Evolutionary conservation across 2,113 vertebrate genomes (phyloP), one percentile per base, ranked within the genome.

Genomic region (Hippocampus comes): DNA sequence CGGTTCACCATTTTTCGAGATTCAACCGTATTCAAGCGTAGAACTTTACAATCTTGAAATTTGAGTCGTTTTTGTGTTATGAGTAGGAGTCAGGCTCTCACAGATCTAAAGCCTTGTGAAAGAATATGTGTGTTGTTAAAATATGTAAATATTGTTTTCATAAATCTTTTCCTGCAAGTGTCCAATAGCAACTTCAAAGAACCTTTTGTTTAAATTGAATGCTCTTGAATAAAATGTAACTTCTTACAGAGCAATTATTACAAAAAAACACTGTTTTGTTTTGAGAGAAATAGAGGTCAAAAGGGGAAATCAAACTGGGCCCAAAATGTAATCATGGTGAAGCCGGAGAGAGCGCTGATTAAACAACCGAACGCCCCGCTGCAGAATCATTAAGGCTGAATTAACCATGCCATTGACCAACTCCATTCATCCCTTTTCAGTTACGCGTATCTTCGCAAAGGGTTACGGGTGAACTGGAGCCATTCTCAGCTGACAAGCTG

Each of bases 231-330:
- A 60, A 30, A 30, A 15, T 27, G 5, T n/a, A 21, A 23, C 2
- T 65, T 14, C 15, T 46, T 25, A 25, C 2, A 12, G 5, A 9
- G 21, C 34, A 64, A 64, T 42, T 18, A 43, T 42, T 15, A 63
- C 59, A 17, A 61, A 59, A 27, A 63, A 64, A 23, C 9, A 60
- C 65, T 71, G 75, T 81, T 87, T 87, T 68, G 78, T 84, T 72
- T 79, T 66, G 64, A 72, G 72, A 80, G 77, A 68, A 79, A 87
- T 86, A 83, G 83, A 91, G 88, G 86, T 89, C 87, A 90, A 88
- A 84, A 83, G 74, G 76, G 69, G 83, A 86, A 85, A 86, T 86
- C 77, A 88, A 89, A 90, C 89, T 83, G 84, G 76, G 80, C 53
- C 78, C 75, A 78, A 38, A 68, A 89, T 89, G 88, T 84, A 82